Evolutionary conservation across 1,140 invertebrate genomes (phyloP), one percentile per base, ranked within the genome.

Genomic region (Cylas formicarius): DNA sequence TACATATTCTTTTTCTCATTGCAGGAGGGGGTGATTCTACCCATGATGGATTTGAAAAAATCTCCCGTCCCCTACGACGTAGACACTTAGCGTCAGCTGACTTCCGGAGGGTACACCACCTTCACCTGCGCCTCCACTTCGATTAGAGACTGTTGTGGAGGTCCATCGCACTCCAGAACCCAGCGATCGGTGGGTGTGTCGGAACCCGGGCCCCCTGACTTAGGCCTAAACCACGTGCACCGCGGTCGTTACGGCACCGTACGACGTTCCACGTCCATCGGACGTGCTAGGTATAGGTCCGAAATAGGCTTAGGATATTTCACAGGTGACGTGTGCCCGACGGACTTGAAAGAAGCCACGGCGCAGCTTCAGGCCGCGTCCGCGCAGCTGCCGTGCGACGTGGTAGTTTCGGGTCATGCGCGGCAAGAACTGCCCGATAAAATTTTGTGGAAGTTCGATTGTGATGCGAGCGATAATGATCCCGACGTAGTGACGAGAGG

Each of bases 31-130:
- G 71, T 72, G 2, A 65, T 74, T 21, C 57, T 76, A 24, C 72
- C 73, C 26, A 72, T 75, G 66, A 67, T 72, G 44, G 73, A 75
- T 44, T 52, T 72, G 44, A 68, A 72, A 50, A 73, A 73, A 56
- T 69, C 72, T n/a, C 65, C 71, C 2, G 57, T 71, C 22, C 63
- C 60, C 34, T 72, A 70, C 54, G 71, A 73, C 32, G 55, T 62
- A 7, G 68, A 72, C 51, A 69, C 67, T 55, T 72, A 71, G 68
- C 63, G 61, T 50, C 61, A 56, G 54, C 53, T 60, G 22, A 24
- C 50, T 33, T 19, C 48, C 31, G 60, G 59, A 18, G 60, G 53
- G 6, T 55, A 47, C 23, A 51, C 51, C n/a, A 59, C 54, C 6
- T 61, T 63, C 31, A 38, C 48, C 8, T 60, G 60, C 42, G 55